These are phyloP conservation scores for Archilochus colubris DNA, from an alignment of 2,113 vertebrate species.

Conservation along the genomic window DNA sequence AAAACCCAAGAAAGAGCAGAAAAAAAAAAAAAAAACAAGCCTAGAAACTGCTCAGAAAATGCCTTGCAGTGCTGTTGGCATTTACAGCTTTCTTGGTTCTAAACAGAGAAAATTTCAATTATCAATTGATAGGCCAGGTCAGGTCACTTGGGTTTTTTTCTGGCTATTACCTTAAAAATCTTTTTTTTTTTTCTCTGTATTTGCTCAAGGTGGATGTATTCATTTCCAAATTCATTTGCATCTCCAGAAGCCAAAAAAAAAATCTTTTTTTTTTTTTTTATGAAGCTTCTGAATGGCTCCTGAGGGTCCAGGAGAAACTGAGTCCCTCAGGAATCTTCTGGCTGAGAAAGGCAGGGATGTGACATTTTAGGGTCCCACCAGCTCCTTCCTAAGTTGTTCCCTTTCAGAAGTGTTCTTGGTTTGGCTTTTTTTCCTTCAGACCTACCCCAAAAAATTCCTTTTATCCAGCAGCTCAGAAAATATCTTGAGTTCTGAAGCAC, in stretches of 20 bases:
- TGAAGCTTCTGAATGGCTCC: background rate
- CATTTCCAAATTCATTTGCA: rapidly evolving
- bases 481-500: rapidly evolving
- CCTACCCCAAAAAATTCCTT: background rate
- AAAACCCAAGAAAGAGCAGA: background rate
- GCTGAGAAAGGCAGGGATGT: too few species aligned
- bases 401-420: background rate
- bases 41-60: background rate
- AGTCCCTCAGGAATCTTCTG: background rate
- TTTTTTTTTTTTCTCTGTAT: background rate
- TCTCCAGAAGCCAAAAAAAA: too few species aligned
- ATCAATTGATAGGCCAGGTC: background rate
- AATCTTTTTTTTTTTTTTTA: background rate
- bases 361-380: background rate
- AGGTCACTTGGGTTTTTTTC: background rate
- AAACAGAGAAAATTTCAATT: background rate
- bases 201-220: background rate
- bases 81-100: background rate
- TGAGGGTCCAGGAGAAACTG: background rate
- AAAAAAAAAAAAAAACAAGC: background rate
- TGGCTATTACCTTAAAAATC: background rate
- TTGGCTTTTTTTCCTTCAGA: background rate
- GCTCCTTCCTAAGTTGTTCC: background rate
- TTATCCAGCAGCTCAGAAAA: background rate
- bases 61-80: background rate